Percentiles rank a stretch among this genome's conserved stretches.
Conservation (phyloP, 2,888 invertebrate genomes). For the Agrotis ipsilon region DNA sequence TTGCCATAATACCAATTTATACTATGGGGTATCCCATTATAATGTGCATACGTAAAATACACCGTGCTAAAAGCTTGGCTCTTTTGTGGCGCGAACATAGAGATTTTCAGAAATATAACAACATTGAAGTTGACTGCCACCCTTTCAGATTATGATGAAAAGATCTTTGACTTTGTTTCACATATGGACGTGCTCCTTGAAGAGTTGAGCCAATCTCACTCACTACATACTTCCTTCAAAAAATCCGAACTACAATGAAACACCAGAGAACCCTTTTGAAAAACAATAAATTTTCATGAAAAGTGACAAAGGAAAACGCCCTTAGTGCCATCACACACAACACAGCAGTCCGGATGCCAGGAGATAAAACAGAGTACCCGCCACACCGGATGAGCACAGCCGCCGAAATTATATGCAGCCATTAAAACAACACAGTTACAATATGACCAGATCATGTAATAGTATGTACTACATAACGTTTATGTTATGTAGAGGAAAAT, state of each 20-base stretch:
- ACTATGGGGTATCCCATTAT: conserved; percentile 6
- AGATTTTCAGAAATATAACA: background rate
- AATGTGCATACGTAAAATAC: background rate
- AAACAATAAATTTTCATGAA: conserved; percentile 45
- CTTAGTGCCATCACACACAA: conserved; percentile 25
- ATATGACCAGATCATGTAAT: conserved; percentile 37
- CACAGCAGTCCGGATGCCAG: conserved; percentile 45
- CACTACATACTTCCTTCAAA: background rate
- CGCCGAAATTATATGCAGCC: conserved; percentile 59
- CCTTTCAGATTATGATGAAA: background rate
- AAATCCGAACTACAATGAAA: conserved; percentile 10
- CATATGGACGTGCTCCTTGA: conserved; percentile 1
- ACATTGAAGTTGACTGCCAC: background rate
- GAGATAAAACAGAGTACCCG: conserved; percentile 68
- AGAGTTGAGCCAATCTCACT: conserved; percentile 18
- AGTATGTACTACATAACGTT: conserved; percentile 27
- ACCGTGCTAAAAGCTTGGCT: background rate
- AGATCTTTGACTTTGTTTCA: background rate
- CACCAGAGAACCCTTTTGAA: background rate
- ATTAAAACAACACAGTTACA: conserved; percentile 56
- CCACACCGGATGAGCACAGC: conserved; percentile 61
- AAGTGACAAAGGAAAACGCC: conserved; percentile 36
- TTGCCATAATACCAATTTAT: conserved; percentile 9
- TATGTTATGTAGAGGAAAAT: conserved; percentile 20
- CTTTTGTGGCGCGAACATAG: background rate